Percentiles rank a stretch among this genome's conserved stretches.
Evolutionary conservation across 2,888 invertebrate genomes (phyloP).

Genomic region (Poecilobothrus nobilitatus): DNA sequence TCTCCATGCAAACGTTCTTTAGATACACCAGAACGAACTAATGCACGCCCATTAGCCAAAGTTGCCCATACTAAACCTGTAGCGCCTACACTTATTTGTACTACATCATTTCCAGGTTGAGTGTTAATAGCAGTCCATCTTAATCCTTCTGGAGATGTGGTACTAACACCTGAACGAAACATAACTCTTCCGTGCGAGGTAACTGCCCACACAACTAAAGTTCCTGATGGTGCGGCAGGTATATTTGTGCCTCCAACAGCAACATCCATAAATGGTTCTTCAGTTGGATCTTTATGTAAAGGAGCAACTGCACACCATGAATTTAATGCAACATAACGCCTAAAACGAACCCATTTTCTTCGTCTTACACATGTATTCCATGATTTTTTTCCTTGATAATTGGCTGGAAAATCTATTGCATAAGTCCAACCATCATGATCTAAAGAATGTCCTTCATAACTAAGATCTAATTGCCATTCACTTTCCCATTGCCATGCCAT

Average conservation of each 20-base stretch:
- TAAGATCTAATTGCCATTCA: conserved; percentile 81
- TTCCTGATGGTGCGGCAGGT: conserved; percentile 66
- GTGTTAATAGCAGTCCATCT: conserved; percentile 74
- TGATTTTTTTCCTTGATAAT: conserved; percentile 68
- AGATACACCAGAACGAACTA: conserved; percentile 75
- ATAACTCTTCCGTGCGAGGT: conserved; percentile 86
- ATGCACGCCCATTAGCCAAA: conserved; percentile 71
- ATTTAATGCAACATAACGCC: conserved; percentile 81
- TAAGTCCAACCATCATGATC: conserved; percentile 92
- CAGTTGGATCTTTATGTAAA: conserved; percentile 79
- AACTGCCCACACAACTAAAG: conserved; percentile 83
- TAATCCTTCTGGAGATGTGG: conserved; percentile 76
- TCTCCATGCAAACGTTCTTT: conserved; percentile 57
- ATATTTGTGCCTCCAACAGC: conserved; percentile 77
- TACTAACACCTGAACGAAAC: conserved; percentile 74
- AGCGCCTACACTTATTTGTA: conserved; percentile 76
- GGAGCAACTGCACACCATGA: conserved; percentile 89
- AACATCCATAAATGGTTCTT: conserved; percentile 87
- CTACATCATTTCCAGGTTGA: conserved; percentile 70
- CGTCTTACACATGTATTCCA: conserved; percentile 87
- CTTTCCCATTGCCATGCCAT: conserved; percentile 97
- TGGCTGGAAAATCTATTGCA: conserved; percentile 82
- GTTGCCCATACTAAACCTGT: conserved; percentile 83
- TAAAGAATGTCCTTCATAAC: conserved; percentile 75
- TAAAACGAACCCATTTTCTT: conserved; percentile 80